A percentile compares a stretch with the other conserved stretches of the same genome.
Conservation (phyloP, 2,113 vertebrate genomes). For the Mastomys natalensis region DNA sequence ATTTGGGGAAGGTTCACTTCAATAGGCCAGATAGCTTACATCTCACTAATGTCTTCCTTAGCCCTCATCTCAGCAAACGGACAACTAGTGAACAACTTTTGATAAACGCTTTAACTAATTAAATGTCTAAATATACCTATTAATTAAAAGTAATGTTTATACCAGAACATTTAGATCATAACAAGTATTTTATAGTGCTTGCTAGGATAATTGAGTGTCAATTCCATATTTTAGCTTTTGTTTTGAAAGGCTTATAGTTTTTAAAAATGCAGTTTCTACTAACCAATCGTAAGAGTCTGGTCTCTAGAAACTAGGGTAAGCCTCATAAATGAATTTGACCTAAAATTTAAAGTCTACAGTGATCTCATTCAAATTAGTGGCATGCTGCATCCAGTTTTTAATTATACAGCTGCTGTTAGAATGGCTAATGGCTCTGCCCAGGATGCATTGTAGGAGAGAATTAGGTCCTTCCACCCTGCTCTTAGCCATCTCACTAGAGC, state of each 20-base stretch:
- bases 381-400: slow-evolving; percentile 31
- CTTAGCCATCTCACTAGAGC: background rate
- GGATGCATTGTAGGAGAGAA: slow-evolving; percentile 25
- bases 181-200: slow-evolving; percentile 4
- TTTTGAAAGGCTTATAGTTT: slow-evolving; percentile 11
- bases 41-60: background rate
- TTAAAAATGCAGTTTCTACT: background rate
- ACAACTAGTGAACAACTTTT: slow-evolving; percentile 11
- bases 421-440: background rate
- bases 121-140: background rate
- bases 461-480: background rate
- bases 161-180: background rate
- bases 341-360: slow-evolving; percentile 37
- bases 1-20: background rate
- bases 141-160: background rate
- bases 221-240: slow-evolving; percentile 3
- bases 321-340: background rate
- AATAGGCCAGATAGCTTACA: background rate
- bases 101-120: background rate
- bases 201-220: background rate
- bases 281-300: background rate
- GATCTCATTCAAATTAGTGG: slow-evolving; percentile 57
- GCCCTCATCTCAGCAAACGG: background rate
- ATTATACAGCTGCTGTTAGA: slow-evolving; percentile 9
- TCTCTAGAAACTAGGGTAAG: slow-evolving; percentile 21